Percentiles rank a stretch among this genome's conserved stretches.
Conservation (phyloP, 2,797 vertebrate genomes). For the Salarias fasciatus region DNA sequence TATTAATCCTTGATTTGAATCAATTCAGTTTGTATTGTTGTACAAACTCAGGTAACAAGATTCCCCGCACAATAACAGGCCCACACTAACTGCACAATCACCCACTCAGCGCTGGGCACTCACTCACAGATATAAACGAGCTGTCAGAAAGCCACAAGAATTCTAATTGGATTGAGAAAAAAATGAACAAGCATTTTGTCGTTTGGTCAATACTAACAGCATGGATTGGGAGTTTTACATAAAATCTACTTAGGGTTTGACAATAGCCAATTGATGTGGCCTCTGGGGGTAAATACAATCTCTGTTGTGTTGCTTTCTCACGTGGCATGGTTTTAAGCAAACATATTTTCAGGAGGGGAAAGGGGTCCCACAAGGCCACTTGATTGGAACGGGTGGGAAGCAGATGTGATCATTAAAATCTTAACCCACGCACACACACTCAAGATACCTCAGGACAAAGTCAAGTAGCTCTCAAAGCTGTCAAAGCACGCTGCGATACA, state of each 20-base stretch:
- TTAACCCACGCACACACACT: constrained; percentile 19
- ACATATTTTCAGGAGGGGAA: constrained; percentile 56
- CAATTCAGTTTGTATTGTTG: constrained; percentile 66
- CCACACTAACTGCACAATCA: constrained; percentile 70
- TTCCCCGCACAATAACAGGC: constrained; percentile 59
- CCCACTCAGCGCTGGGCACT: constrained; percentile 66
- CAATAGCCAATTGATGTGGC: constrained; percentile 67
- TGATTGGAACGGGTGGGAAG: constrained; percentile 39
- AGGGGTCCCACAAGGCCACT: constrained; percentile 27
- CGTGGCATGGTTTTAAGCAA: constrained; percentile 62
- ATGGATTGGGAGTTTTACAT: constrained; percentile 78
- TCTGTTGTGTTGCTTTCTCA: constrained; percentile 48
- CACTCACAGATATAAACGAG: constrained; percentile 80
- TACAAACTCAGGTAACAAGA: constrained; percentile 68
- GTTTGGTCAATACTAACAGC: constrained; percentile 79
- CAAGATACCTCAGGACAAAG: constrained; percentile 42
- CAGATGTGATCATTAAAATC: constrained; percentile 56
- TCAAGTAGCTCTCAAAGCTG: constrained; percentile 47
- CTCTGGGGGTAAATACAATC: constrained; percentile 60
- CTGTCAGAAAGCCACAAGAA: constrained; percentile 77
- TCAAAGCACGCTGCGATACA: constrained; percentile 21
- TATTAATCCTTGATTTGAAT: constrained; percentile 72
- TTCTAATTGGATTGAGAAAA: constrained; percentile 80
- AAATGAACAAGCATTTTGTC: constrained; percentile 78
- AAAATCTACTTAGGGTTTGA: constrained; percentile 79